phyloP scores from a whole-genome alignment of 2,888 invertebrate genomes.

The Drosophila rellima region DNA sequence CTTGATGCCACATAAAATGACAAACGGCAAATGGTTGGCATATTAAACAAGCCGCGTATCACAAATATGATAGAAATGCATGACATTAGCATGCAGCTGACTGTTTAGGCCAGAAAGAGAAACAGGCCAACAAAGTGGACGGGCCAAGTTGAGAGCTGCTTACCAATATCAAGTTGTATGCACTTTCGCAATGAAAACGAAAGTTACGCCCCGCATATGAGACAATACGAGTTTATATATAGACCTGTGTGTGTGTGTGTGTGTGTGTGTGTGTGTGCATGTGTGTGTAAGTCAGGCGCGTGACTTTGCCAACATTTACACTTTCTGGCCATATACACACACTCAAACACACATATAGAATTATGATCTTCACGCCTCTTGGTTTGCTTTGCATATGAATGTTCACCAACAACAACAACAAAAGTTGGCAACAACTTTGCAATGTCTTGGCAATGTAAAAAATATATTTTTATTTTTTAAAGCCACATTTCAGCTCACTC shows the following conservation, averaged over 20 bases:
- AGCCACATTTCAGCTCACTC: slow-evolving; percentile 58
- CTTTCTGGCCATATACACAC: slow-evolving; percentile 64
- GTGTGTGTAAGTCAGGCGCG: slow-evolving; percentile 51
- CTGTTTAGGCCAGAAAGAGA: slow-evolving; percentile 44
- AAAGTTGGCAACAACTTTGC: slow-evolving; percentile 32
- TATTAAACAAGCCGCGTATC: slow-evolving; percentile 27
- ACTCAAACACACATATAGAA: slow-evolving; percentile 51
- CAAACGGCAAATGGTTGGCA: slow-evolving; percentile 28
- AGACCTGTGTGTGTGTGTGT: slow-evolving; percentile 10
- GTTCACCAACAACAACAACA: slow-evolving; percentile 35
- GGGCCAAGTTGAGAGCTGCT: slow-evolving; percentile 42
- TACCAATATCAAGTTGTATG: slow-evolving; percentile 74
- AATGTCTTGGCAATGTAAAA: slow-evolving; percentile 76
- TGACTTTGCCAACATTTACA: slow-evolving; percentile 73
- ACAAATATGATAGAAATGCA: slow-evolving; percentile 28
- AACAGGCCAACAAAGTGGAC: slow-evolving; percentile 57
- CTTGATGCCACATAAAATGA: slow-evolving; percentile 43
- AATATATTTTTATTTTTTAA: slow-evolving; percentile 68
- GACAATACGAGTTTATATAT: slow-evolving; percentile 14
- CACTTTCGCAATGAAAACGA: slow-evolving; percentile 82
- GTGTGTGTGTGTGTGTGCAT: slow-evolving; percentile 11
- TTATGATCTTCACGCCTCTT: slow-evolving; percentile 78
- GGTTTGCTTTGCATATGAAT: slow-evolving; percentile 52
- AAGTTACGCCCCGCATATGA: slow-evolving; percentile 66
- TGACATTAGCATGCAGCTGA: slow-evolving; percentile 55